Conservation (phyloP, 2,113 vertebrate species). For the Platysternon megacephalum region DNA sequence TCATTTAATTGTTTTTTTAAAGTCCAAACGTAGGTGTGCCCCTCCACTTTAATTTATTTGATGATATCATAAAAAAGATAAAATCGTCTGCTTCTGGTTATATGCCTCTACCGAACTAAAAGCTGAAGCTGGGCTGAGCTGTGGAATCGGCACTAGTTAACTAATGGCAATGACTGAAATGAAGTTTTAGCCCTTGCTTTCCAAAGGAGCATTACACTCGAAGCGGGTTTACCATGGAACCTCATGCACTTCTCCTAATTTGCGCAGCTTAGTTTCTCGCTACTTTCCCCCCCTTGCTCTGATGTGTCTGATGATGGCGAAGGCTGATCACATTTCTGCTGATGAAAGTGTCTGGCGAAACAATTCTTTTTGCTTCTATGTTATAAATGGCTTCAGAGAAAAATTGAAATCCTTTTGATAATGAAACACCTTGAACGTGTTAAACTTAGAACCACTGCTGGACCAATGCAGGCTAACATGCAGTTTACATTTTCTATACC, state of each 20-base stretch:
- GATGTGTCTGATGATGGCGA: not conserved
- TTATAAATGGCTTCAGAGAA: not conserved
- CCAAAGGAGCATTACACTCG: not conserved
- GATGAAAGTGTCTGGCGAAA: not conserved
- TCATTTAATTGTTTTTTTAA: not conserved
- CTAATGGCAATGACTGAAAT: not conserved
- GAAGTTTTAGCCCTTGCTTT: not conserved
- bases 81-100: slow-evolving; percentile 1
- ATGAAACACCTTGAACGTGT: accelerated
- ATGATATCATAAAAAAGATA: slow-evolving; percentile 62
- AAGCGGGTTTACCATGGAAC: not conserved
- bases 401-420: not conserved
- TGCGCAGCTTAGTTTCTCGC: not conserved
- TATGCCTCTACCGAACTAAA: slow-evolving; percentile 27
- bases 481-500: accelerated
- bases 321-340: not conserved
- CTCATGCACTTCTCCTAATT: not conserved
- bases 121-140: not conserved
- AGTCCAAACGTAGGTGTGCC: slow-evolving; percentile 41
- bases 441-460: not conserved
- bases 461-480: not conserved
- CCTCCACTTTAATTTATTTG: slow-evolving; percentile 68
- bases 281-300: not conserved
- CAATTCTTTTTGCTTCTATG: not conserved
- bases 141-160: slow-evolving; percentile 11